Evolutionary conservation across 2,797 vertebrate species (phyloP), one percentile per base, ranked within the genome.

Genomic region (Parauchenoglanis ngamensis): DNA sequence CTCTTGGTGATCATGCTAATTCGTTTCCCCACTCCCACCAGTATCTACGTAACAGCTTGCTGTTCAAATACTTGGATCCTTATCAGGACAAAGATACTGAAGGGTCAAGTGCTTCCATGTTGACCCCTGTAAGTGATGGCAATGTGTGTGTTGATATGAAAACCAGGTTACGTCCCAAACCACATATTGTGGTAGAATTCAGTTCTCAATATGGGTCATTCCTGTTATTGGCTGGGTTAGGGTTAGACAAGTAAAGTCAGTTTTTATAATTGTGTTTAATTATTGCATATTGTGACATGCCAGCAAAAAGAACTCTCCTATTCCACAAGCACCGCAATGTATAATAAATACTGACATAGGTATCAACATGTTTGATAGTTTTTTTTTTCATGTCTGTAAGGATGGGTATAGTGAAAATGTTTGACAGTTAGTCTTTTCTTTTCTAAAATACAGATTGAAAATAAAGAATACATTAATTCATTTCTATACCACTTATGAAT

Each of bases 1-100:
- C 73, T 17, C 79, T 83, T 28, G 67, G 79, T 79, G 85, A 86
- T 86, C 44, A 85, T 86, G 87, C 76, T 85, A 80, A 88, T 85
- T 88, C 35, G 11, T 76, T 68, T 59, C 52, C 75, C 35, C 35
- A 82, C 79, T 68, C 31, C 40, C 59, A 31, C 35, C 49, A 77
- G 68, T 83, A 56, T 65, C 72, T 59, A 68, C 61, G 67, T 68
- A 77, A 86, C 52, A 83, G 46, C 19, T 40, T 77, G 68, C 59
- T 63, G 61, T 67, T n/a, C 78, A 88, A 77, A 88, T 59, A 57
- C 59, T 49, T 68, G 70, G 19, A 75, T 54, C 13, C 28, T 81
- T 82, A 82, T 72, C 61, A 72, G 67, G 67, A 54, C 46, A 68
- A 19, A 76, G 44, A 8, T 63, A 72, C 44, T 54, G 5, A 75